phyloP scores from a whole-genome alignment of 2,797 vertebrate genomes.

The Anas capensis region DNA sequence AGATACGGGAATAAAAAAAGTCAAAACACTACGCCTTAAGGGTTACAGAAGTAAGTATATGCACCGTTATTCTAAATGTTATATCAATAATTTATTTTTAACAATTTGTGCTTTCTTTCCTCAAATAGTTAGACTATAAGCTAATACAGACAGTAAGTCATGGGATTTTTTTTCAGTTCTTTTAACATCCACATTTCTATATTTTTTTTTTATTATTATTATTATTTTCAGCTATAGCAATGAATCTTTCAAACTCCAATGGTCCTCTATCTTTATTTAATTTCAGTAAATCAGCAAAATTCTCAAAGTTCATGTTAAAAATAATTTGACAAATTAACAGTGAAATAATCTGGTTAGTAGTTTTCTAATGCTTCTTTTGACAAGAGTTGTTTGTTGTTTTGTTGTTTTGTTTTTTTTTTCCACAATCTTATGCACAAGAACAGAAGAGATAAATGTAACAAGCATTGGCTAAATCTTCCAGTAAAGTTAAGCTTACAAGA shows the following conservation, averaged over 20 bases:
- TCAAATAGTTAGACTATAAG: conserved; percentile 8
- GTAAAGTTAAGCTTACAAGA: neutral
- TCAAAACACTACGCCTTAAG: neutral
- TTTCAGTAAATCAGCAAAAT: conserved; percentile 1
- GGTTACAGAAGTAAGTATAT: neutral
- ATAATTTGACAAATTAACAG: neutral
- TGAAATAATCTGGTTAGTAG: neutral
- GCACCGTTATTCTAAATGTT: neutral
- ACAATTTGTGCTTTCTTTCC: neutral
- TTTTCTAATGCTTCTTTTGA: neutral
- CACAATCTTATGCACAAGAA: neutral
- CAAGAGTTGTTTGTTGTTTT: neutral
- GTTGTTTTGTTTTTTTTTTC: neutral
- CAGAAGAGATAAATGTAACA: neutral
- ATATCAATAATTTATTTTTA: conserved; percentile 5
- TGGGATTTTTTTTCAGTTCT: neutral
- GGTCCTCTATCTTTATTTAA: neutral
- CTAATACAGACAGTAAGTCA: neutral
- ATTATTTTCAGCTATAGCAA: neutral
- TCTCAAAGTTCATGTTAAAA: neutral
- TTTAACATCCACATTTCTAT: neutral
- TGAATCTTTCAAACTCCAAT: neutral
- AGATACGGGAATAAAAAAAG: neutral
- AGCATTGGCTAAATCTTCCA: neutral
- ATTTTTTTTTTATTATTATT: neutral